Percentiles rank a stretch among this genome's conserved stretches.
phyloP scores from a whole-genome alignment of 2,888 invertebrate genomes.

The Acrobasis suavella region DNA sequence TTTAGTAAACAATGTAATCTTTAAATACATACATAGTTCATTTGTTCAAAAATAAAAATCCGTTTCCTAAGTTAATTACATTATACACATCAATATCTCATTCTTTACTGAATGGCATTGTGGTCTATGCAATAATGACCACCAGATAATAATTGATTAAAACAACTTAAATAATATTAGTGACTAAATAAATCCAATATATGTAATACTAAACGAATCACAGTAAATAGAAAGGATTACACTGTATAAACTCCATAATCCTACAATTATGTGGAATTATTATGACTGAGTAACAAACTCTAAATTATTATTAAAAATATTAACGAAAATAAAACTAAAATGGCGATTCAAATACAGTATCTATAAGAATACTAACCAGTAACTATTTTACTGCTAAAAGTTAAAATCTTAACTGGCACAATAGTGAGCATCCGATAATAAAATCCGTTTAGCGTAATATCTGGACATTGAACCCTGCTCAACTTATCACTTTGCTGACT shows the following conservation, averaged over 20 bases:
- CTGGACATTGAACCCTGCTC: constrained; percentile 72
- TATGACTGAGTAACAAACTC: constrained; percentile 49
- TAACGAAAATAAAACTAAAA: constrained; percentile 43
- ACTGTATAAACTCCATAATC: constrained; percentile 37
- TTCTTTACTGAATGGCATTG: constrained; percentile 5
- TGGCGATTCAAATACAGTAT: constrained; percentile 51
- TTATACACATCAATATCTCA: constrained; percentile 3
- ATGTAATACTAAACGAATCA: constrained; percentile 71
- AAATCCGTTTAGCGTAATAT: constrained; percentile 53
- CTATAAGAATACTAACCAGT: constrained; percentile 55
- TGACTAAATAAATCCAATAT: constrained; percentile 52
- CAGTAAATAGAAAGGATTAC: constrained; percentile 65
- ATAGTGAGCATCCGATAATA: constrained; percentile 73
- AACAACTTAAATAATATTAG: constrained; percentile 37
- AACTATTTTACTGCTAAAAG: constrained; percentile 61
- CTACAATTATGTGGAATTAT: constrained; percentile 56
- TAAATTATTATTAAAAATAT: constrained; percentile 39
- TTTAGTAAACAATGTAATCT: constrained; percentile 4
- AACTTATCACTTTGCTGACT: constrained; percentile 60
- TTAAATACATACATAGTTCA: not conserved
- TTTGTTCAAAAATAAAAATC: constrained; percentile 10
- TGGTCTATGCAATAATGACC: constrained; percentile 14
- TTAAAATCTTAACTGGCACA: constrained; percentile 76
- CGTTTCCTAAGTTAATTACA: constrained; percentile 12
- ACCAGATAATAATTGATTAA: constrained; percentile 17